Conservation (phyloP, 1,140 invertebrate genomes). For the Diorhabda carinulata region DNA sequence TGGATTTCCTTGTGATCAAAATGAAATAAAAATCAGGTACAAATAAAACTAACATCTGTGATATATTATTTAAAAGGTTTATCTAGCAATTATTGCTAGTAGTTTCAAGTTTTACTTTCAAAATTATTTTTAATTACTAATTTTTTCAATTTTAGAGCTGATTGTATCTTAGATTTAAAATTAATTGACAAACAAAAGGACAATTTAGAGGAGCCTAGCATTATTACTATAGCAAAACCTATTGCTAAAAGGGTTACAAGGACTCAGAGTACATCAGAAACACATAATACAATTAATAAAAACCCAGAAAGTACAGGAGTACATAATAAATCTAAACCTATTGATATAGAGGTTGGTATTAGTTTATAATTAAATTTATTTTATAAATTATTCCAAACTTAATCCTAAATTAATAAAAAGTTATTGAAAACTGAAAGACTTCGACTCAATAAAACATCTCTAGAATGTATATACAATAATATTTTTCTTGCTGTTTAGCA, state of each 20-base stretch:
- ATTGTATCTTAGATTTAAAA: conserved; percentile 58
- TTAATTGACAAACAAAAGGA: conserved; percentile 56
- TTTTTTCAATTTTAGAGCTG: conserved; percentile 50
- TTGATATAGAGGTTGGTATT: conserved; percentile 39
- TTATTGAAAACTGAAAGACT: no score
- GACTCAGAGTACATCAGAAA: conserved; percentile 50
- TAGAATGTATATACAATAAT: no score
- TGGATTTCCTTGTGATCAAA: conserved; percentile 60
- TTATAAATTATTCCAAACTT: no score
- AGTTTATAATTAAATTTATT: not conserved
- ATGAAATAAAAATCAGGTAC: conserved; percentile 35
- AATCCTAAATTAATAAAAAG: no score
- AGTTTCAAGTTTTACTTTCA: no score
- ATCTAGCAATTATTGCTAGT: no score
- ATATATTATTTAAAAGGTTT: no score
- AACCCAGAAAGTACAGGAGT: conserved; percentile 37
- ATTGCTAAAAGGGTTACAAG: conserved; percentile 53
- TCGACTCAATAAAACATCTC: no score
- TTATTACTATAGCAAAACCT: conserved; percentile 55
- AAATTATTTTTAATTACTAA: no score
- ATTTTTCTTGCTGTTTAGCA: no score
- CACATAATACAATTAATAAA: conserved; percentile 40
- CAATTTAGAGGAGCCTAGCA: conserved; percentile 41
- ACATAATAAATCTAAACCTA: conserved; percentile 41
- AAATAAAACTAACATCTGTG: not conserved